These are phyloP conservation scores for Melolontha melolontha DNA, from an alignment of 2,888 invertebrate genomes.

Conservation along the genomic window DNA sequence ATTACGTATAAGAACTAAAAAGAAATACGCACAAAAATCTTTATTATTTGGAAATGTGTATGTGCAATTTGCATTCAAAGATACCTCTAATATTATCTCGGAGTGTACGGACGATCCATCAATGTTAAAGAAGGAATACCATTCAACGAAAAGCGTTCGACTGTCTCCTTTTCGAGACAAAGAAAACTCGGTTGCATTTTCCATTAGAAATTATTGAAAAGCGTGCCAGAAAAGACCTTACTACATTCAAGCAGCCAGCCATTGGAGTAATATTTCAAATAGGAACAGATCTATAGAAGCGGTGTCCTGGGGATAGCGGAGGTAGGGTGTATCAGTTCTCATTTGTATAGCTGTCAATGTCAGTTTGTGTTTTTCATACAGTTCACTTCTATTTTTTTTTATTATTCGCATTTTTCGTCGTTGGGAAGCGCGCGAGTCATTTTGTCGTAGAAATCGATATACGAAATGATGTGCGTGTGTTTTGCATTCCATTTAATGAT, in stretches of 20 bases:
- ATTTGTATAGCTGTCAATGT: slow-evolving; percentile 66
- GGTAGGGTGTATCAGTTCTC: slow-evolving; percentile 61
- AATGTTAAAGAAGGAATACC: slow-evolving; percentile 3
- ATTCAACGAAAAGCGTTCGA: slow-evolving; percentile 5
- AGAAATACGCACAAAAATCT: too few species aligned
- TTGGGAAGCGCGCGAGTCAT: too few species aligned
- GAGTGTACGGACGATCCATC: slow-evolving; percentile 17
- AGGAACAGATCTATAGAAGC: slow-evolving; percentile 54
- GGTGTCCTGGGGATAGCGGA: slow-evolving; percentile 2
- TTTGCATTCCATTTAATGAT: too few species aligned
- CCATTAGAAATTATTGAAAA: slow-evolving; percentile 66
- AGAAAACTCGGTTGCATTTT: slow-evolving; percentile 53
- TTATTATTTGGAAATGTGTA: too few species aligned
- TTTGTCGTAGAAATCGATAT: too few species aligned
- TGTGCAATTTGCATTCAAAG: too few species aligned
- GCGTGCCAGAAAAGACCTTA: slow-evolving; percentile 50
- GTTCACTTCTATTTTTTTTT: neutral
- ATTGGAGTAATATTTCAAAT: slow-evolving; percentile 63
- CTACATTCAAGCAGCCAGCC: slow-evolving; percentile 1
- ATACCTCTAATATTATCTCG: neutral
- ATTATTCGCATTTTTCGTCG: neutral
- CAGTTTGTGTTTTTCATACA: slow-evolving; percentile 42
- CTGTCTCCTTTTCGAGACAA: slow-evolving; percentile 40
- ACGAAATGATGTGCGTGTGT: too few species aligned
- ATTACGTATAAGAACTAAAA: too few species aligned